Evolutionary conservation across 2,113 vertebrate species (phyloP).

Genomic region (Trachemys scripta): DNA sequence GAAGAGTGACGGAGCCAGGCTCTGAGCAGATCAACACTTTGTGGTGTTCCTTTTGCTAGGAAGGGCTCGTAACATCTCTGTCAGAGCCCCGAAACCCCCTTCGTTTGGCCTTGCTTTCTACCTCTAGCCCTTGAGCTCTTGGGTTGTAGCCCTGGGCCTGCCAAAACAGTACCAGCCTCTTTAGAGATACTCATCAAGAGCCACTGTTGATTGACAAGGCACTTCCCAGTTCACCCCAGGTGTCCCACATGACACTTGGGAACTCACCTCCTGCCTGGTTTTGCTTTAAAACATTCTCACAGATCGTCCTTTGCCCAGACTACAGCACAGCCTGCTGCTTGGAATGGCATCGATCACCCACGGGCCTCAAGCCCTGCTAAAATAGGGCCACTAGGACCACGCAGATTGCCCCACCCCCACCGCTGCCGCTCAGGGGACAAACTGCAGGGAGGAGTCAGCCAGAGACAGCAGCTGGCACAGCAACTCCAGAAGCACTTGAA

Average conservation of each 20-base stretch:
- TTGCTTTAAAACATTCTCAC: background rate
- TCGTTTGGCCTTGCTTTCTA: background rate
- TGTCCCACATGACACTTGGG: too few species aligned
- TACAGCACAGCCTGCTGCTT: background rate
- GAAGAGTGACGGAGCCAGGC: constrained; percentile 27
- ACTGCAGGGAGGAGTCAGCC: background rate
- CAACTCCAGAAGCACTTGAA: background rate
- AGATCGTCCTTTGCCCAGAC: background rate
- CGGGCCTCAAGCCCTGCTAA: background rate
- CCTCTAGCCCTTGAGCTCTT: background rate
- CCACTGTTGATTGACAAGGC: background rate
- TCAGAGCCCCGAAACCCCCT: background rate
- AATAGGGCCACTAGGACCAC: background rate
- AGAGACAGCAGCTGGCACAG: background rate
- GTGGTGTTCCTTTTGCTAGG: background rate
- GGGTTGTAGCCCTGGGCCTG: background rate
- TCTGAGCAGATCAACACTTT: background rate
- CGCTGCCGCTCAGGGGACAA: background rate
- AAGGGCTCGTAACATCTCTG: background rate
- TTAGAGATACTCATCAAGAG: background rate
- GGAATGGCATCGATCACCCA: background rate
- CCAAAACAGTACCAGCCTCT: background rate
- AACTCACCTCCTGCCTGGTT: background rate
- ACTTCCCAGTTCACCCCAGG: background rate
- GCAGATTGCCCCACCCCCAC: background rate